A percentile compares a stretch with the other conserved stretches of the same genome.
Evolutionary conservation across 2,797 vertebrate genomes (phyloP).

Genomic region (Acrocephalus scirpaceus): DNA sequence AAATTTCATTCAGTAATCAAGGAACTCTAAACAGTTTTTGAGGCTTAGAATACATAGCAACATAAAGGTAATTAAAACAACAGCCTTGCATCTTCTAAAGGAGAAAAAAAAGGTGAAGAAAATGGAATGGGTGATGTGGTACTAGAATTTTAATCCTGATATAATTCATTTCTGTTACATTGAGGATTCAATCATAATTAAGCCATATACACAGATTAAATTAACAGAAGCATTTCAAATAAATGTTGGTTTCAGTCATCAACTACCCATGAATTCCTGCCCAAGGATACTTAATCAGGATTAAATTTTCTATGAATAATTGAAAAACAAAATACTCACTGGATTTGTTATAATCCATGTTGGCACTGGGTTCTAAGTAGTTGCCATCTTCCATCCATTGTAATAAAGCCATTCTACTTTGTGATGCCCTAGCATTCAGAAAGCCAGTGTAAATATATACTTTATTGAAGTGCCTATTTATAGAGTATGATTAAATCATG

Average conservation of each 20-base stretch:
- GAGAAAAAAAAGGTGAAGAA: conserved; percentile 27
- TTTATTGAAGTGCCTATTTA: conserved; percentile 72
- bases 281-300: conserved; percentile 86
- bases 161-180: conserved; percentile 81
- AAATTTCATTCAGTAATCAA: conserved; percentile 24
- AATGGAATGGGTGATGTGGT: conserved; percentile 66
- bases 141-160: conserved; percentile 81
- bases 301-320: conserved; percentile 87
- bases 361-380: conserved; percentile 80
- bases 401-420: conserved; percentile 76
- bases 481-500: conserved; percentile 52
- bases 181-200: conserved; percentile 82
- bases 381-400: conserved; percentile 80
- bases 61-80: conserved; percentile 62
- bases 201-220: conserved; percentile 84
- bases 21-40: conserved; percentile 4
- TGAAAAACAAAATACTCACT: conserved; percentile 86
- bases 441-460: conserved; percentile 63
- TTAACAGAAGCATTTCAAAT: conserved; percentile 84
- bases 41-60: conserved; percentile 45
- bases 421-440: conserved; percentile 63
- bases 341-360: conserved; percentile 84
- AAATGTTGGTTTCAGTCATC: conserved; percentile 82
- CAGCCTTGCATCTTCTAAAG: conserved; percentile 59
- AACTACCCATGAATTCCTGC: conserved; percentile 82